These are phyloP conservation scores for Mergus octosetaceus DNA, from an alignment of 2,797 vertebrate genomes.

Conservation along the genomic window DNA sequence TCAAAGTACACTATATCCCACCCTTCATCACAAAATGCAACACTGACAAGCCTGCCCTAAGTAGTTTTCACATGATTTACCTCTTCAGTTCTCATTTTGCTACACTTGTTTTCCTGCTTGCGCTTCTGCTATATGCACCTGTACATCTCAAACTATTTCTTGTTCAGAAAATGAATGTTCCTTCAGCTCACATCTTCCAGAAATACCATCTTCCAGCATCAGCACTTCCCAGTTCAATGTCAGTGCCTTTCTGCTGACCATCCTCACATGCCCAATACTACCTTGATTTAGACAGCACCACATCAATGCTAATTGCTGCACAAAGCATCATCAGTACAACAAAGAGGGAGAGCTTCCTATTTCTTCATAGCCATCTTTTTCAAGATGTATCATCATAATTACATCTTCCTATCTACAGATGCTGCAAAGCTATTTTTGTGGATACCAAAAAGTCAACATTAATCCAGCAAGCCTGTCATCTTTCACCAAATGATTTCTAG, in stretches of 20 bases:
- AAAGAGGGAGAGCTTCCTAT: neutral
- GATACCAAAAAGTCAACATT: neutral
- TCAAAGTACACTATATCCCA: neutral
- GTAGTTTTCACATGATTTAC: neutral
- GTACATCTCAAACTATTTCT: neutral
- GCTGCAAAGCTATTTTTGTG: neutral
- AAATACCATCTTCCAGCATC: neutral
- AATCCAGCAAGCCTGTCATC: neutral
- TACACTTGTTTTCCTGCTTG: neutral
- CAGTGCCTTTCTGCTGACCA: neutral
- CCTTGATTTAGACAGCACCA: too few species aligned
- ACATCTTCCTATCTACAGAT: neutral
- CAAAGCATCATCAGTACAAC: neutral
- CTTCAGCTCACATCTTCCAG: neutral
- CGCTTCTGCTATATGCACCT: neutral
- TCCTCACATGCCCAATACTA: neutral
- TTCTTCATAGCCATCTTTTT: neutral
- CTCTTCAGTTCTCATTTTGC: neutral
- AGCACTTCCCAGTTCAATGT: neutral
- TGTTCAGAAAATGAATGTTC: neutral
- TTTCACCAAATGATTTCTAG: neutral
- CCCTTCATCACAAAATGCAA: neutral
- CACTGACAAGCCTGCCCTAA: neutral
- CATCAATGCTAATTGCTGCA: neutral
- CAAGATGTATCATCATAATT: neutral